Percentiles rank a stretch among this genome's conserved stretches.
Evolutionary conservation across 2,797 vertebrate genomes (phyloP).

Genomic region (Anolis apletophallus): DNA sequence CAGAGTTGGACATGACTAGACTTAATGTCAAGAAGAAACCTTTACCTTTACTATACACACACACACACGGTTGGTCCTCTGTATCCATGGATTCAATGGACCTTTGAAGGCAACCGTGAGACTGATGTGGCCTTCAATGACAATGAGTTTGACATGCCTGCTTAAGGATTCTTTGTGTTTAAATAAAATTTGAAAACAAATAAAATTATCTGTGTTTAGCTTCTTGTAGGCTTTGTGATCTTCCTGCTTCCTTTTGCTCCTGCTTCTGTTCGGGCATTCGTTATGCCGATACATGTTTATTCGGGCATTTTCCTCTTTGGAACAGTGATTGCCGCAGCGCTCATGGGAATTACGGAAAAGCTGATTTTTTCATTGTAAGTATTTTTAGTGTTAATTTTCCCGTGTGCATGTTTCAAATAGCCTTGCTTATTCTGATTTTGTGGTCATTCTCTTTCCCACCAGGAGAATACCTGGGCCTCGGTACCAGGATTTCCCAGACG

Average conservation of each 20-base stretch:
- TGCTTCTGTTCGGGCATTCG: constrained; percentile 77
- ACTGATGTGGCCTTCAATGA: too few species aligned
- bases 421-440: background rate
- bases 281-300: constrained; percentile 91
- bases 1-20: too few species aligned
- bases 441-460: constrained; percentile 29
- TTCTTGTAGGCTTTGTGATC: constrained; percentile 85
- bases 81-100: too few species aligned
- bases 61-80: too few species aligned
- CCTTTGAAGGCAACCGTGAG: too few species aligned
- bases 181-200: constrained; percentile 13
- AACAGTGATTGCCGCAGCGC: constrained; percentile 85
- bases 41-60: too few species aligned
- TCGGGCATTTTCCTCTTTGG: constrained; percentile 88
- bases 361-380: constrained; percentile 93
- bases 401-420: background rate
- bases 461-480: constrained; percentile 56
- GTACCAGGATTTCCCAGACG: constrained; percentile 87
- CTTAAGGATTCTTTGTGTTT: background rate
- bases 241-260: constrained; percentile 90
- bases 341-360: constrained; percentile 96
- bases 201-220: constrained; percentile 79
- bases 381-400: constrained; percentile 33
- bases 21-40: too few species aligned
- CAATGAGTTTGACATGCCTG: too few species aligned